A percentile compares a stretch with the other conserved stretches of the same genome.
Conservation (phyloP, 2,888 invertebrate species). For the Cheilosia vulpina region DNA sequence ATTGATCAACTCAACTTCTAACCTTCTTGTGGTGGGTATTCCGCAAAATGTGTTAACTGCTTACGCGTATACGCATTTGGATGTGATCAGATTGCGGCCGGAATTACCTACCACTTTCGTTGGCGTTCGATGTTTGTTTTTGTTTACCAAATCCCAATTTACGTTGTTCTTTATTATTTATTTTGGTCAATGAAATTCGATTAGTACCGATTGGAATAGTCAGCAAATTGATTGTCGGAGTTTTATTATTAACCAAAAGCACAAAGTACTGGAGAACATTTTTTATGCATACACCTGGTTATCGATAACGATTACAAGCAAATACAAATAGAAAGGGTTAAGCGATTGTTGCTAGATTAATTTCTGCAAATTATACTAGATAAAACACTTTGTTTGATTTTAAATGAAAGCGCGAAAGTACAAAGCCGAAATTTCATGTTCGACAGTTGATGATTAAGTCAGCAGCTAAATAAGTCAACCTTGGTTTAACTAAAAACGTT, state of each 20-base stretch:
- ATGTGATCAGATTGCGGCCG: background rate
- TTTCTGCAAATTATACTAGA: too few relatives aligned
- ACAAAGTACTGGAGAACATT: background rate
- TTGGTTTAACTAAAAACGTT: too few relatives aligned
- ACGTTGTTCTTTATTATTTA: constrained; percentile 1
- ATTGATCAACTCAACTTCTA: background rate
- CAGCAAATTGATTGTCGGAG: background rate
- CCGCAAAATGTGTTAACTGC: background rate
- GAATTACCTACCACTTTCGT: background rate
- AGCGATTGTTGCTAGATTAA: too few relatives aligned
- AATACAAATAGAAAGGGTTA: too few relatives aligned
- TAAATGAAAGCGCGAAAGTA: too few relatives aligned
- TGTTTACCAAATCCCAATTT: constrained; percentile 21
- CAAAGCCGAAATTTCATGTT: too few relatives aligned
- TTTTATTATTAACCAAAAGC: background rate
- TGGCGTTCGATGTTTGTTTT: constrained; percentile 4
- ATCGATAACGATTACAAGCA: background rate
- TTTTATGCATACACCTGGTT: background rate
- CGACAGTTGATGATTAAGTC: too few relatives aligned
- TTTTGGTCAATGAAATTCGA: constrained; percentile 35
- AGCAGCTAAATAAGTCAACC: too few relatives aligned
- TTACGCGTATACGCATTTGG: background rate
- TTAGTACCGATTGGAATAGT: background rate
- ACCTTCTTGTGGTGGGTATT: background rate
- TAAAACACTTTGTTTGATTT: too few relatives aligned